Conservation (phyloP, 2,113 vertebrate species). For the Pangasianodon gigas region DNA sequence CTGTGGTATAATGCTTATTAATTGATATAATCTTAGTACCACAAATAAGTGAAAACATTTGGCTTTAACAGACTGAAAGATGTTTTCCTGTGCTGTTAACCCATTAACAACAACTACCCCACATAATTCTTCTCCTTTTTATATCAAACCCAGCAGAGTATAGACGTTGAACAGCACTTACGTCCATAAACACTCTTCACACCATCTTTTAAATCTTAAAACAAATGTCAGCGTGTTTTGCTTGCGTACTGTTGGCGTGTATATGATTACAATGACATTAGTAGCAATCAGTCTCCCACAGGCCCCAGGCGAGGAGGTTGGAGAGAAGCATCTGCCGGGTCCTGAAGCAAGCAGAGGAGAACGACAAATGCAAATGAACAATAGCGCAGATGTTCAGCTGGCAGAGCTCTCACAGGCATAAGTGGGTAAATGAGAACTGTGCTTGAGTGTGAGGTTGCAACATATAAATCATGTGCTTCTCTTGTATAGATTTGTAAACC, state of each 20-base stretch:
- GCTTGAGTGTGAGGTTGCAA: slow-evolving; percentile 1
- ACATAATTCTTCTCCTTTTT: background rate
- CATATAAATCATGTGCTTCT: background rate
- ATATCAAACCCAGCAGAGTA: background rate
- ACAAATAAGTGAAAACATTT: background rate
- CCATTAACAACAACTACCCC: no score
- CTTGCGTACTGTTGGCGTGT: slow-evolving; percentile 1
- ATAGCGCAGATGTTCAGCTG: slow-evolving; percentile 35
- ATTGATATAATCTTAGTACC: background rate
- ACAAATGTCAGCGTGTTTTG: slow-evolving; percentile 13
- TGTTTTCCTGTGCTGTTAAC: background rate
- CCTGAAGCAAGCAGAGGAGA: slow-evolving; percentile 36
- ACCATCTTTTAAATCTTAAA: slow-evolving; percentile 11
- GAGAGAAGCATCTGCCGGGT: slow-evolving; percentile 45
- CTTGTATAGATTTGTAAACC: background rate
- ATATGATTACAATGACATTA: slow-evolving; percentile 50
- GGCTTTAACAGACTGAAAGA: background rate
- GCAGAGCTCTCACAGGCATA: background rate
- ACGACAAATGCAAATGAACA: slow-evolving; percentile 50
- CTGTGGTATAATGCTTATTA: background rate
- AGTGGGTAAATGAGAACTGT: slow-evolving; percentile 16
- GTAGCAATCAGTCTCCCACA: slow-evolving; percentile 37
- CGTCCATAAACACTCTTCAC: background rate
- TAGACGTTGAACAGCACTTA: background rate
- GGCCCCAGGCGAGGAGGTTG: slow-evolving; percentile 25